Conservation (phyloP, 2,888 invertebrate species). For the Drosophila prolongata region DNA sequence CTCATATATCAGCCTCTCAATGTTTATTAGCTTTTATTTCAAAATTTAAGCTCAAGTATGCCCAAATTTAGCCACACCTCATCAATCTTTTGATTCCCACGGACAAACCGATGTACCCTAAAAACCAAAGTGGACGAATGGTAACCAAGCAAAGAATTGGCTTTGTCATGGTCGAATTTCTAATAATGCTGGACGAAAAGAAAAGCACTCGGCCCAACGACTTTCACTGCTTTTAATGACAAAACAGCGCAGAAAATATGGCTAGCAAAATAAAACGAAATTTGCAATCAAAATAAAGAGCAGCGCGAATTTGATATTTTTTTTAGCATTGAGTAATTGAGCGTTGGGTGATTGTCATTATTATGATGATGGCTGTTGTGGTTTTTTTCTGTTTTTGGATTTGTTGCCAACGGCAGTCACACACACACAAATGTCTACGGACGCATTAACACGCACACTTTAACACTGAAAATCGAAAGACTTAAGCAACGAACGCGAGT, state of each 20-base stretch:
- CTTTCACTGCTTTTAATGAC: conserved; percentile 71
- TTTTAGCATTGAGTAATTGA: conserved; percentile 71
- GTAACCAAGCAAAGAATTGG: conserved; percentile 36
- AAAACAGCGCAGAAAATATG: conserved; percentile 17
- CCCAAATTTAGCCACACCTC: conserved; percentile 39
- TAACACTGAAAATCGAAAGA: conserved; percentile 66
- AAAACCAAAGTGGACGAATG: conserved; percentile 3
- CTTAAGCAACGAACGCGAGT: conserved; percentile 76
- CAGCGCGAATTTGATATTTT: conserved; percentile 59
- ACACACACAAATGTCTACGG: conserved; percentile 3
- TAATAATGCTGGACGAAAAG: conserved; percentile 30
- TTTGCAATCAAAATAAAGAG: conserved; percentile 38
- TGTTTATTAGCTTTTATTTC: conserved; percentile 16
- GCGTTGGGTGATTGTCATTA: conserved; percentile 41
- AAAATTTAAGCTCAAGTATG: conserved; percentile 29
- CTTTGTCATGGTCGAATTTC: conserved; percentile 43
- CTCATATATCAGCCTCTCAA: conserved; percentile 15
- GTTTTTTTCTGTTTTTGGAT: conserved; percentile 18
- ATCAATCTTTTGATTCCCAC: conserved; percentile 37
- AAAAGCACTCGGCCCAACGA: conserved; percentile 57
- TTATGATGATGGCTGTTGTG: conserved; percentile 27
- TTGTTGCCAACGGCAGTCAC: conserved; percentile 43
- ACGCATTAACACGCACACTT: conserved; percentile 23
- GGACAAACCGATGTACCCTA: conserved; percentile 29
- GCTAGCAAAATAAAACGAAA: conserved; percentile 37